These are phyloP conservation scores for Babylonia areolata DNA, from an alignment of 1,140 invertebrate genomes.

Conservation along the genomic window DNA sequence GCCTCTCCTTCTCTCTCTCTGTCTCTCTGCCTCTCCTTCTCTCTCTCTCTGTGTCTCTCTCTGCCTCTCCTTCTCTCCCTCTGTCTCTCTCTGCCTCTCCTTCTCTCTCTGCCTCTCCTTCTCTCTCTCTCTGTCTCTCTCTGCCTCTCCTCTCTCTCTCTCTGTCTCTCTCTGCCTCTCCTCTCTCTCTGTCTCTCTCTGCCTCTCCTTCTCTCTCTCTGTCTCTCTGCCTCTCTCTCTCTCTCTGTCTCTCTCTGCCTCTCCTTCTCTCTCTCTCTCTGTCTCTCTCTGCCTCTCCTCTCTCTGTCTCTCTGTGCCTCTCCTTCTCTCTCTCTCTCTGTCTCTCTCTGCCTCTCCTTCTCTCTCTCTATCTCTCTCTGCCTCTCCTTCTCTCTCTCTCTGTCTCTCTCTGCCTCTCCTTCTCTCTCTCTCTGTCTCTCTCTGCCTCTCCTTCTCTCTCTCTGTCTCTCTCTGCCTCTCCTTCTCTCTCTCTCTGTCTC, in stretches of 20 bases:
- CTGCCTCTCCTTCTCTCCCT: neutral
- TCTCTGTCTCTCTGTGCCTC: too few species aligned
- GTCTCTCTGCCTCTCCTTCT: neutral
- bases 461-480: too few species aligned
- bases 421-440: too few species aligned
- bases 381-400: too few species aligned
- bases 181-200: constrained; percentile 38
- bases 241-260: constrained; percentile 26
- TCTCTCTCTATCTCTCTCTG: too few species aligned
- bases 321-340: too few species aligned
- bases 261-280: neutral
- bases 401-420: too few species aligned
- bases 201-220: neutral
- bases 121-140: constrained; percentile 39
- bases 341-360: too few species aligned
- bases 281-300: neutral
- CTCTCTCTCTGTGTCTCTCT: constrained; percentile 36
- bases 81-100: constrained; percentile 26
- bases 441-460: too few species aligned
- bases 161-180: neutral
- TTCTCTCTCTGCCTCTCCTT: constrained; percentile 35
- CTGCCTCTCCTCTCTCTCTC: neutral
- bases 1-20: neutral
- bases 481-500: too few species aligned
- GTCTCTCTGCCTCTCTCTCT: neutral